Conservation (phyloP, 1,140 invertebrate genomes). For the Trichonephila clavata region DNA sequence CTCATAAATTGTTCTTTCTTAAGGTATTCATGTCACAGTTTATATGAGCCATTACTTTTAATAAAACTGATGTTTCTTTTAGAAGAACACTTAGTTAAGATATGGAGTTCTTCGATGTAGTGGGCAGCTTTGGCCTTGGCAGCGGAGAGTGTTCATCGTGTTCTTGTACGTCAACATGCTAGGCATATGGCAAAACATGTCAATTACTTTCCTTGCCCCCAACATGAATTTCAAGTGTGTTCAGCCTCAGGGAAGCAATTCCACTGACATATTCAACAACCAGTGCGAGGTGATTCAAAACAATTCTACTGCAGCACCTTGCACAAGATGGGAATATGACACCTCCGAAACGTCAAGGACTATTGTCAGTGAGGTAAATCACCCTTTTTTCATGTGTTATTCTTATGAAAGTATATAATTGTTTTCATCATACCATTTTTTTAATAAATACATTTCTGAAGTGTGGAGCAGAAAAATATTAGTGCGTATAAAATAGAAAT, state of each 20-base stretch:
- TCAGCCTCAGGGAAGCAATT: neutral
- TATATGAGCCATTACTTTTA: too few relatives aligned
- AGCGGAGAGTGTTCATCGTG: neutral
- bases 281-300: too few relatives aligned
- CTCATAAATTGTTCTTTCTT: too few relatives aligned
- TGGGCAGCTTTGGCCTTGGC: constrained; percentile 55
- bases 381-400: too few relatives aligned
- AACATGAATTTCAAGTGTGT: constrained; percentile 46
- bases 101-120: constrained; percentile 9
- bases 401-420: too few relatives aligned
- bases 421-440: too few relatives aligned
- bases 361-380: constrained; percentile 33
- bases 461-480: too few relatives aligned
- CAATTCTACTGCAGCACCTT: neutral
- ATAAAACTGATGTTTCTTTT: too few relatives aligned
- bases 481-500: too few relatives aligned
- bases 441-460: too few relatives aligned
- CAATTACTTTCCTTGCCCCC: constrained; percentile 61
- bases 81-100: neutral
- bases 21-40: too few relatives aligned
- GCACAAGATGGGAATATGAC: constrained; percentile 25
- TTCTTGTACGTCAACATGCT: constrained; percentile 27
- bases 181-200: constrained; percentile 32
- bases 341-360: neutral
- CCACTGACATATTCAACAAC: neutral